Percentiles rank a stretch among this genome's conserved stretches.
Conservation (phyloP, 2,888 invertebrate species). For the Ochropacha duplaris region DNA sequence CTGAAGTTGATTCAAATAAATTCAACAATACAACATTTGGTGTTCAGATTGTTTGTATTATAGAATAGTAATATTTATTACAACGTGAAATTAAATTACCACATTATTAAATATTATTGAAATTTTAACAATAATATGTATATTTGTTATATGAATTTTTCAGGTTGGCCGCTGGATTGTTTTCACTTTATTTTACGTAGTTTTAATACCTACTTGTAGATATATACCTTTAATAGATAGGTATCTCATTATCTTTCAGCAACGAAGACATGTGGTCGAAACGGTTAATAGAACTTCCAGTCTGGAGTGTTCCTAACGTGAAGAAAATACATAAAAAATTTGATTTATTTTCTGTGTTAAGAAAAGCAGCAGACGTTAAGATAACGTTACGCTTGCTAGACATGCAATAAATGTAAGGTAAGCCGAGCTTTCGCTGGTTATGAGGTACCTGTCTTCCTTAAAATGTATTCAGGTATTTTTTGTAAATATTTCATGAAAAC, state of each 20-base stretch:
- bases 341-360: neutral
- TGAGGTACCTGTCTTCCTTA: conserved; percentile 20
- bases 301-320: neutral
- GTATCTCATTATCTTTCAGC: too few relatives aligned
- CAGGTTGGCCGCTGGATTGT: too few relatives aligned
- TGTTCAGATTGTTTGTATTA: neutral
- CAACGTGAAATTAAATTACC: too few relatives aligned
- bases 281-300: neutral
- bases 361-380: neutral
- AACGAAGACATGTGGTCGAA: neutral
- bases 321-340: neutral
- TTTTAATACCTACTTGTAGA: too few relatives aligned
- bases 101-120: too few relatives aligned
- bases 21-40: neutral
- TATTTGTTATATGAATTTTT: too few relatives aligned
- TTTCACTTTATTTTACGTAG: too few relatives aligned
- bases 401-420: conserved; percentile 27
- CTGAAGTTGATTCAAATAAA: neutral
- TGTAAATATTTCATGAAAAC: neutral
- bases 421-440: conserved; percentile 19
- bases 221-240: too few relatives aligned
- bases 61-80: too few relatives aligned
- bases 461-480: conserved; percentile 11
- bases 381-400: conserved; percentile 16
- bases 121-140: too few relatives aligned